These are phyloP conservation scores for Seira musarum DNA, from an alignment of 2,888 invertebrate genomes.

Conservation along the genomic window DNA sequence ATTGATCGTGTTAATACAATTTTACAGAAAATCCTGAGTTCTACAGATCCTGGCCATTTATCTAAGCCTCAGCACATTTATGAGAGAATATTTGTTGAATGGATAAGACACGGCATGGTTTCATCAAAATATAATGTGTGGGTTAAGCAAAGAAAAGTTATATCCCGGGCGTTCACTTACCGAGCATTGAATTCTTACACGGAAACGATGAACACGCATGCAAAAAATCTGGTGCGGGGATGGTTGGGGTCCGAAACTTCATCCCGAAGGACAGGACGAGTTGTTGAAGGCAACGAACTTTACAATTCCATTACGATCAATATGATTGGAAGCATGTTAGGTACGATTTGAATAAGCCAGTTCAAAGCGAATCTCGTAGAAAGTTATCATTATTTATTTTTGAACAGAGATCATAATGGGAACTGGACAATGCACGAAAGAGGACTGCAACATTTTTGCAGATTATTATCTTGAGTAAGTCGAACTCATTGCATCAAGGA, in stretches of 20 bases:
- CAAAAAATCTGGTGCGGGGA: not conserved
- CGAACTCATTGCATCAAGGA: too few relatives aligned
- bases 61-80: not conserved
- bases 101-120: not conserved
- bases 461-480: not conserved
- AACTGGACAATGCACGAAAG: not conserved
- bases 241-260: not conserved
- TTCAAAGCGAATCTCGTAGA: not conserved
- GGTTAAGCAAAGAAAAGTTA: not conserved
- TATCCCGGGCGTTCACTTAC: not conserved
- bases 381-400: too few relatives aligned
- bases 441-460: not conserved
- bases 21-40: not conserved
- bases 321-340: too few relatives aligned
- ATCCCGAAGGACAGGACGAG: not conserved
- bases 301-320: too few relatives aligned
- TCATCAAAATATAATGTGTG: not conserved
- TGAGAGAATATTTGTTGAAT: not conserved
- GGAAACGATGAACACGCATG: not conserved
- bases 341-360: too few relatives aligned
- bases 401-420: too few relatives aligned
- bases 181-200: not conserved
- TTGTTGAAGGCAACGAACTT: not conserved
- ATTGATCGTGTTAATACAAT: too few relatives aligned
- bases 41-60: not conserved